A percentile compares a stretch with the other conserved stretches of the same genome.
Evolutionary conservation across 2,113 vertebrate genomes (phyloP).

Genomic region (Shinisaurus crocodilurus): DNA sequence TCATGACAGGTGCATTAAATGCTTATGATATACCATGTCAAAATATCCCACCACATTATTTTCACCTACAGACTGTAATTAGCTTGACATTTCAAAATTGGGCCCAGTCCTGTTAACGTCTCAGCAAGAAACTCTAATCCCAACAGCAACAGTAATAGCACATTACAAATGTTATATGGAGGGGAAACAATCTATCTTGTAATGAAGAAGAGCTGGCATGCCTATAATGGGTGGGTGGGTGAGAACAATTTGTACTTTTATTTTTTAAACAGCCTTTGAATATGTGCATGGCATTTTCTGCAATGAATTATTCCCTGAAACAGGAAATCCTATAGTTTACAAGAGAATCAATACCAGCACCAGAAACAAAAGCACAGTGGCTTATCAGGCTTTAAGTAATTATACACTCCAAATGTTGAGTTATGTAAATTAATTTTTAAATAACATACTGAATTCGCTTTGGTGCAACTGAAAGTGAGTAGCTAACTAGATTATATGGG

Average conservation of each 20-base stretch:
- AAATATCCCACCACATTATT: neutral
- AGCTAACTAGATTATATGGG: neutral
- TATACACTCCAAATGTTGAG: neutral
- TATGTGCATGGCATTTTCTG: slow-evolving; percentile 9
- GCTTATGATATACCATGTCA: neutral
- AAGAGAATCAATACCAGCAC: neutral
- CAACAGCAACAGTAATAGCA: slow-evolving; percentile 10
- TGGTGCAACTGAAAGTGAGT: neutral
- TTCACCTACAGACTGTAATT: neutral
- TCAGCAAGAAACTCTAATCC: neutral
- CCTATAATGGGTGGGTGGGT: accelerated
- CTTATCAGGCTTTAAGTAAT: neutral
- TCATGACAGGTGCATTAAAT: slow-evolving; percentile 26
- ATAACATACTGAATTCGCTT: slow-evolving; percentile 13
- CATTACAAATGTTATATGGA: neutral
- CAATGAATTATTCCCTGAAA: neutral
- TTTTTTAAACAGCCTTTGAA: neutral
- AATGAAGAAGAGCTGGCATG: neutral
- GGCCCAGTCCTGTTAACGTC: neutral
- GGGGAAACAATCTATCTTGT: accelerated
- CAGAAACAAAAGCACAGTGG: neutral
- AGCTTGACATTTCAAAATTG: neutral
- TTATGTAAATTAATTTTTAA: neutral
- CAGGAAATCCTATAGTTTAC: neutral
- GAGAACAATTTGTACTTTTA: neutral